Evolutionary conservation across 2,113 vertebrate species (phyloP).

Genomic region (Ctenodactylus gundi): DNA sequence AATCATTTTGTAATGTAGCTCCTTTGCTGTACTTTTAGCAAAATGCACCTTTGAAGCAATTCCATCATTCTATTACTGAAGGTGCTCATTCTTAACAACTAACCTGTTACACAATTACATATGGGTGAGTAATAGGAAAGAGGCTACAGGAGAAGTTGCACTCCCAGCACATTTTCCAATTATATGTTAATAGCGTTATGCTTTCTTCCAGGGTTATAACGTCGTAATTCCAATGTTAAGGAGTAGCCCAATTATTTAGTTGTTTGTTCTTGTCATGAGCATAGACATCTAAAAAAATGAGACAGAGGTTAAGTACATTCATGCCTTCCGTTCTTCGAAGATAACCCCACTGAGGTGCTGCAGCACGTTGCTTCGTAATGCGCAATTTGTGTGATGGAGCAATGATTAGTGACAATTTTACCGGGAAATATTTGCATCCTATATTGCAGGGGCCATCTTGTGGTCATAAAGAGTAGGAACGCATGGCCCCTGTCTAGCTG

Average conservation of each 20-base stretch:
- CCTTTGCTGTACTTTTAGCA: slow-evolving; percentile 23
- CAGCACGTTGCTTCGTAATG: not conserved
- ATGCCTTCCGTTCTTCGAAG: not conserved
- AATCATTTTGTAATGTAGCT: not conserved
- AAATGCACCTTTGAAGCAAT: slow-evolving; percentile 13
- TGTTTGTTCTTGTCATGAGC: not conserved
- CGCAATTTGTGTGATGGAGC: not conserved
- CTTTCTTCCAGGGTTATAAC: not conserved
- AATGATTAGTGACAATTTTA: not conserved
- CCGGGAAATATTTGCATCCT: not conserved
- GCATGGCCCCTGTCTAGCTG: not conserved
- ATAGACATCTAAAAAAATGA: not conserved
- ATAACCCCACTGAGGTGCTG: not conserved
- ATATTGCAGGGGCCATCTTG: too few species aligned
- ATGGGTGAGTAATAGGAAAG: not conserved
- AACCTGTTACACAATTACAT: slow-evolving; percentile 32
- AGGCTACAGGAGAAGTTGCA: not conserved
- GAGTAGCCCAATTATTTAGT: not conserved
- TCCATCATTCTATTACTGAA: not conserved
- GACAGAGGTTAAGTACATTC: not conserved
- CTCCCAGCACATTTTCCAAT: slow-evolving; percentile 7
- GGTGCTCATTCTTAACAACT: not conserved
- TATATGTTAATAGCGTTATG: slow-evolving; percentile 8
- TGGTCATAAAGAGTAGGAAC: not conserved
- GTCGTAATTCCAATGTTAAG: not conserved